Conservation (phyloP, 2,797 vertebrate species). For the Paratrypauchen microcephalus region DNA sequence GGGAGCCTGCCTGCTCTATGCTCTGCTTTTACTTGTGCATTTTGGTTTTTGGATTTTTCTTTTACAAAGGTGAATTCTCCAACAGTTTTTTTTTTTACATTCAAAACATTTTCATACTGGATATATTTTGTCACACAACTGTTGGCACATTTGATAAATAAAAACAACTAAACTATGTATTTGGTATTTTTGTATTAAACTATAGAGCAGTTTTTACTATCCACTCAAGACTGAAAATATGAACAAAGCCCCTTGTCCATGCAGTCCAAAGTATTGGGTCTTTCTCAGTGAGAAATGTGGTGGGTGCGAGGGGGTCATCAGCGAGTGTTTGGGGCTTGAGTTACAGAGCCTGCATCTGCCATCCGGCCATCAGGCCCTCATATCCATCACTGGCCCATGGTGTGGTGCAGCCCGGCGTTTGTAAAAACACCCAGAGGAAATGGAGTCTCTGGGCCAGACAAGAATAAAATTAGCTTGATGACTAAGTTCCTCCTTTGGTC, state of each 20-base stretch:
- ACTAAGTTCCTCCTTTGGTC: slow-evolving; percentile 82
- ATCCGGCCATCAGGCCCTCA: slow-evolving; percentile 78
- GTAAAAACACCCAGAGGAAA: slow-evolving; percentile 86
- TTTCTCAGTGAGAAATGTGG: slow-evolving; percentile 58
- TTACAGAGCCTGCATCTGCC: slow-evolving; percentile 88
- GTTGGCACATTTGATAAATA: no score
- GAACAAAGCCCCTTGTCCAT: slow-evolving; percentile 41
- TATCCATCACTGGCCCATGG: slow-evolving; percentile 75
- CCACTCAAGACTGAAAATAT: slow-evolving; percentile 20
- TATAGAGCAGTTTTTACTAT: not conserved
- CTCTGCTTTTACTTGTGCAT: not conserved
- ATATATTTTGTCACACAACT: no score
- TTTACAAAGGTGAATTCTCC: not conserved
- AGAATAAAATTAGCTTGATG: slow-evolving; percentile 87
- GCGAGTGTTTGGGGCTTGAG: slow-evolving; percentile 77
- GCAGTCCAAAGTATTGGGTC: slow-evolving; percentile 25
- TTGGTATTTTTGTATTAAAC: not conserved
- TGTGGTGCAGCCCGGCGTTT: slow-evolving; percentile 76
- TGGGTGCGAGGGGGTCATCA: slow-evolving; percentile 61
- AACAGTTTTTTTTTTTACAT: no score
- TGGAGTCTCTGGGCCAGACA: slow-evolving; percentile 83
- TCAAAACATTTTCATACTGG: no score
- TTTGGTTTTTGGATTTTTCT: not conserved
- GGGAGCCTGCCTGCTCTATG: no score
- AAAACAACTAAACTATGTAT: not conserved